Evolutionary conservation across 2,888 invertebrate species (phyloP), one percentile per base, ranked within the genome.

Genomic region (Nycteola revayana): DNA sequence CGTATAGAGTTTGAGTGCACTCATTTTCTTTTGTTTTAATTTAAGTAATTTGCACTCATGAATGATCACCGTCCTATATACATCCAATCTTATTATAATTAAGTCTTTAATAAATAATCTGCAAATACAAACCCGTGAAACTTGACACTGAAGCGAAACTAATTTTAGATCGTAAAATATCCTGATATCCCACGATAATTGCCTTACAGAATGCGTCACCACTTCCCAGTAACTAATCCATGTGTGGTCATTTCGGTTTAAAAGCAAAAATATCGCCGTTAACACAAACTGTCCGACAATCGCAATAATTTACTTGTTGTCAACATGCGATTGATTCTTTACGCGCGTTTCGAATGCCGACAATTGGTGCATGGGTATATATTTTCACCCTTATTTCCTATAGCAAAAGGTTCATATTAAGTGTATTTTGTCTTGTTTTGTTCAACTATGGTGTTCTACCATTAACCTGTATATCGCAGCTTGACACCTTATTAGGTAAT

Each of bases 401-500:
- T 0, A 1, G 0, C 1, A 37, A 66, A 72, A 52, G 38, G 49
- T 32, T 33, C n/a, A 38, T 22, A 3, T 27, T 21, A 26, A 43
- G 8, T 14, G 37, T 18, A 32, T 14, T 37, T n/a, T 9, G 32
- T 28, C 1, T 54, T 44, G 49, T 55, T 33, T 47, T 54, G 65
- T 33, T 60, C 71, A 66, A 60, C 61, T 75, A 74, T 67, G 79
- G 79, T 69, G 66, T 61, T 67, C 66, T 71, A 28, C 41, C 54
- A 70, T 68, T 77, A 78, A 78, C 75, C 67, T 75, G 74, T 72
- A 68, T 68, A 72, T 75, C 76, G 69, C 71, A 65, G 69, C 59
- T 71, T 76, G 75, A 79, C 81, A 84, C 76, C 71, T 78, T 68
- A 60, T 63, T 65, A 53, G 43, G n/a, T n/a, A n/a, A n/a, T n/a